Conservation (phyloP, 2,797 vertebrate species). For the Carduelis carduelis region DNA sequence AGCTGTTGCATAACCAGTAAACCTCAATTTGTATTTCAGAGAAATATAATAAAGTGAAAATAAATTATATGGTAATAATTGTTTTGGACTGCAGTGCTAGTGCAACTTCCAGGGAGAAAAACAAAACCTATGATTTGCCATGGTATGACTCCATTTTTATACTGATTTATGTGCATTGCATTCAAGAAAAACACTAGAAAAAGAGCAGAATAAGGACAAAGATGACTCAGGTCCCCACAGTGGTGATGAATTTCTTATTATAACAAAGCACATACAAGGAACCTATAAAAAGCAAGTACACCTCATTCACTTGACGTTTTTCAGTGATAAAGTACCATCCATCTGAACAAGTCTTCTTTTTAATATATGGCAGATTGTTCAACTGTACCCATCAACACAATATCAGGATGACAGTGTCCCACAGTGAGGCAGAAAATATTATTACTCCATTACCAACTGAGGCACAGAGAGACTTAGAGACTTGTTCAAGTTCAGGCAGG, state of each 20-base stretch:
- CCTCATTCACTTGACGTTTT: slow-evolving; percentile 29
- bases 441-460: not conserved
- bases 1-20: slow-evolving; percentile 7
- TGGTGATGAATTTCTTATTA: not conserved
- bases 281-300: not conserved
- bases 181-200: slow-evolving; percentile 19
- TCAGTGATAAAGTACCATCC: not conserved
- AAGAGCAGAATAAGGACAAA: slow-evolving; percentile 24
- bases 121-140: slow-evolving; percentile 23
- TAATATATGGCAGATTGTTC: slow-evolving; percentile 7
- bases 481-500: not conserved
- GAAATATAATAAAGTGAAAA: slow-evolving; percentile 49
- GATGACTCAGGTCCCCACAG: slow-evolving; percentile 15
- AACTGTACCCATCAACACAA: not conserved
- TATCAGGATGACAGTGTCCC: not conserved
- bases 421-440: not conserved
- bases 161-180: not conserved
- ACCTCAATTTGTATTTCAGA: not conserved
- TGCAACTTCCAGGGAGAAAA: slow-evolving; percentile 24
- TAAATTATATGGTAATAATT: slow-evolving; percentile 50
- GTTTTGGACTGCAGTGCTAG: slow-evolving; percentile 23
- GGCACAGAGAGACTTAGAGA: not conserved
- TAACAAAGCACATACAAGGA: not conserved
- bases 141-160: not conserved
- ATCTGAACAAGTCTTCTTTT: slow-evolving; percentile 5